Evolutionary conservation across 2,888 invertebrate genomes (phyloP), one percentile per base, ranked within the genome.

Genomic region (Steromphala cineraria): DNA sequence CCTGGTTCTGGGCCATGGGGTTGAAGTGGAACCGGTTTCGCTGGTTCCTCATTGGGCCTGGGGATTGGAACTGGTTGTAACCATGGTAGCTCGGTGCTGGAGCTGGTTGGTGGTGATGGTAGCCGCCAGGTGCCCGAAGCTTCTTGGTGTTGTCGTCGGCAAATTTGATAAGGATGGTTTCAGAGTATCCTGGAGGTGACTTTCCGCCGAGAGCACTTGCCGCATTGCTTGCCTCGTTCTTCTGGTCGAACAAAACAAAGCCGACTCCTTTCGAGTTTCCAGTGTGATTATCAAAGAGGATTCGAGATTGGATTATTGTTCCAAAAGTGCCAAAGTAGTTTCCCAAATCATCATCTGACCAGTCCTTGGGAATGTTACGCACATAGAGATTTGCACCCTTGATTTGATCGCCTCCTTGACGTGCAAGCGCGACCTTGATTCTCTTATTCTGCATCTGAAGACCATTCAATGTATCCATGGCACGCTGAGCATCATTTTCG

Each of bases 361-460:
- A 92, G 75, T 88, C 86, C 40, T 88, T 87, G 82, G 98, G 98
- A 88, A 98, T 95, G 94, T 98, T 98, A 87, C 97, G 97, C 83
- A 98, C 96, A 94, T 98, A 98, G 80, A 98, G 95, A 94, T 98
- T 98, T 24, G 98, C 97, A 88, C 98, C 97, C 93, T 98, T 98
- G 91, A 97, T 97, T 86, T 97, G 96, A 86, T 98, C 97, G 55
- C 97, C 97, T 28, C 97, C 96, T 17, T 98, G 98, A 85, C 98
- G 95, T 15, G 98, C 97, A 94, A 96, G 97, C 77, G 98, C 98
- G 81, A 98, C 98, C 95, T 98, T 98, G 93, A 98, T 95, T 90
- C 96, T 95, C 94, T 98, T 98, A 94, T 97, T 97, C 93, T 97
- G 96, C 88, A 97, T 95, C 93, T 96, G 96, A 87, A 96, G 95